Evolutionary conservation across 2,888 invertebrate species (phyloP), one percentile per base, ranked within the genome.

Genomic region (Heliconius hortense): DNA sequence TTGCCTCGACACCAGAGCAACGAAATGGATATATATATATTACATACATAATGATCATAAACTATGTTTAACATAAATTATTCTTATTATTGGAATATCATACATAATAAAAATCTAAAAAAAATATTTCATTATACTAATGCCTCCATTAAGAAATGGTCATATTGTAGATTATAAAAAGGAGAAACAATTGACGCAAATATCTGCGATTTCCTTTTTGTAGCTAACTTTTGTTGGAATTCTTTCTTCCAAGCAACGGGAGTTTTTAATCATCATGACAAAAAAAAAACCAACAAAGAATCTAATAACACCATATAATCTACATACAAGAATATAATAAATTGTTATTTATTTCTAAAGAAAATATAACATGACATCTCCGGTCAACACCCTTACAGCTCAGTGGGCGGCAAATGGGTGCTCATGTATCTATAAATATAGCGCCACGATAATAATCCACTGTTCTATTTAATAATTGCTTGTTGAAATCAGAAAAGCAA

Each of bases 381-480:
- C 76, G 88, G 89, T 88, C 89, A 87, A 85, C 90, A 88, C 86
- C 88, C 88, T 85, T 78, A 79, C 82, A 81, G 83, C 86, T 85
- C 84, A 83, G 88, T 88, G 87, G 90, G 89, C 88, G 91, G 90
- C 82, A 88, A 90, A 90, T 89, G 85, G 86, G 87, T 88, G 88
- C 85, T 85, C 86, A 84, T 87, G 85, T 86, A 87, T 86, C 78
- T 88, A 88, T 89, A 88, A 89, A 90, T 90, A 90, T 84, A 87
- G 85, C 85, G 87, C 87, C 87, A 87, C 86, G 86, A 87, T 87
- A 88, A 86, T 88, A 87, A 89, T 86, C 88, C 83, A 82, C 83
- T 84, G 88, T 82, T 82, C 86, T 82, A 87, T 87, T 88, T 89
- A 88, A 90, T 88, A 86, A 88, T 87, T 84, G 85, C 82, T 83